These are phyloP conservation scores for Apodemia zela DNA, from an alignment of 2,888 invertebrate species.

Conservation along the genomic window DNA sequence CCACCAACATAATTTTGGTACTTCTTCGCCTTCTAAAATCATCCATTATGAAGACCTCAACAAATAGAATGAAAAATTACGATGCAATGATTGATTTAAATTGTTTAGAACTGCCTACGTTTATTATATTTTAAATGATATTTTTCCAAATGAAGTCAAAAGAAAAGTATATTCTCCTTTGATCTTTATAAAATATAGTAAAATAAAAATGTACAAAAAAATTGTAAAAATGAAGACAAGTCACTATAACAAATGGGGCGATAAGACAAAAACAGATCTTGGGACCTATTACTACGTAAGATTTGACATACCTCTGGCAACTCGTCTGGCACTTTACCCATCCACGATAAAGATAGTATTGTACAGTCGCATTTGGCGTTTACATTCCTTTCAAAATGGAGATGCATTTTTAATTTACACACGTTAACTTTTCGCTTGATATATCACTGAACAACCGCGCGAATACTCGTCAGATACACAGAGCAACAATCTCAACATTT, in stretches of 20 bases:
- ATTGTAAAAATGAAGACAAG: background rate
- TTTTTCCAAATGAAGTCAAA: no score
- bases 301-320: constrained; percentile 90
- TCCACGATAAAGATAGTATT: constrained; percentile 97
- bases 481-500: constrained; percentile 40
- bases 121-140: no score
- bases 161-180: no score
- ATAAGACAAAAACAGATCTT: background rate
- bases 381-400: constrained; percentile 96
- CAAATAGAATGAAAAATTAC: no score
- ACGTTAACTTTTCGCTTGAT: constrained; percentile 34
- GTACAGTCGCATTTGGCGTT: constrained; percentile 97
- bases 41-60: no score
- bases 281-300: background rate
- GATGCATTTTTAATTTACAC: constrained; percentile 86
- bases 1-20: no score
- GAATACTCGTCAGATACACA: constrained; percentile 30
- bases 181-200: no score
- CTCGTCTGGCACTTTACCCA: constrained; percentile 98
- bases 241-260: background rate
- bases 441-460: constrained; percentile 38
- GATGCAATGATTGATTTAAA: no score
- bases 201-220: background rate
- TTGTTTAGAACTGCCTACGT: no score
- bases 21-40: no score